phyloP scores from a whole-genome alignment of 2,113 vertebrate species.

The Ascaphus truei region DNA sequence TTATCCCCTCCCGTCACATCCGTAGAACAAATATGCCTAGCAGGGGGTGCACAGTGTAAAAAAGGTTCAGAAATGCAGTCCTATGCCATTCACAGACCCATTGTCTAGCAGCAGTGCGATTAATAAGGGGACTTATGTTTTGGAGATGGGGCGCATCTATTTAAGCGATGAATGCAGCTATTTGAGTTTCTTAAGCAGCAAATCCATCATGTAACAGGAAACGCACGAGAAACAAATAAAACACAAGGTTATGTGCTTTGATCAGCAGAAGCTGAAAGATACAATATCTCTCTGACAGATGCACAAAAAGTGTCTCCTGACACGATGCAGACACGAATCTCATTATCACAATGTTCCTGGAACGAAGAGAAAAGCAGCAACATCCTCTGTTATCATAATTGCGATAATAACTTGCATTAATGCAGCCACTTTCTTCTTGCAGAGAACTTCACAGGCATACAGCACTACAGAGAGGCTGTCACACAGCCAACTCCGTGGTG shows the following conservation, averaged over 20 bases:
- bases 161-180: neutral
- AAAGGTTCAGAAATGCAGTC: too few species aligned
- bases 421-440: too few species aligned
- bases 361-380: neutral
- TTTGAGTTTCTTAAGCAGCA: neutral
- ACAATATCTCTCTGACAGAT: conserved; percentile 10
- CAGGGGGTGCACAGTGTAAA: too few species aligned
- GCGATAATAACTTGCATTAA: neutral
- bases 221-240: neutral
- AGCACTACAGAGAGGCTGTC: too few species aligned
- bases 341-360: neutral
- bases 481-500: too few species aligned
- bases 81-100: too few species aligned
- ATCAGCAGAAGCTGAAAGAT: conserved; percentile 22
- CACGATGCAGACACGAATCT: neutral
- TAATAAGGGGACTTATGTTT: too few species aligned
- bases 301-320: conserved; percentile 3
- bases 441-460: too few species aligned
- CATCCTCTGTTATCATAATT: neutral
- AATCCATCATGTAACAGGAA: neutral
- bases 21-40: too few species aligned
- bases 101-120: too few species aligned
- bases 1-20: neutral
- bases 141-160: too few species aligned
- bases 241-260: conserved; percentile 3